A percentile compares a stretch with the other conserved stretches of the same genome.
Conservation (phyloP, 2,888 invertebrate species). For the Conops quadrifasciatus region DNA sequence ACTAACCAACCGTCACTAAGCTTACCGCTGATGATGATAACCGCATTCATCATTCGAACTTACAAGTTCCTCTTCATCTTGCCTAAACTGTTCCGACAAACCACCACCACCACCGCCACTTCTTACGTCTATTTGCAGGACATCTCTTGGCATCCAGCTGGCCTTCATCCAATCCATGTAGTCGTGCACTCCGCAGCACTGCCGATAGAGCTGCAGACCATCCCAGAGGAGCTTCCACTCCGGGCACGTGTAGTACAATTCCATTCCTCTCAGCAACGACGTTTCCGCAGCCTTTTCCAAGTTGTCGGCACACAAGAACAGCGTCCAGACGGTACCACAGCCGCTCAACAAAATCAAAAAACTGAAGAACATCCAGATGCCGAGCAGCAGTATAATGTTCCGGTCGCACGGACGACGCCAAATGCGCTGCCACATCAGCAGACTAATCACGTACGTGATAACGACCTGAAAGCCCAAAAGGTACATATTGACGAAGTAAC, state of each 20-base stretch:
- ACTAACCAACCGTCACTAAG: too few species aligned
- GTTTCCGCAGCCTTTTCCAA: constrained; percentile 49
- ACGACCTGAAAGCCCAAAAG: constrained; percentile 52
- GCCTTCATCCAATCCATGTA: constrained; percentile 62
- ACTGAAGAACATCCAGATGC: constrained; percentile 56
- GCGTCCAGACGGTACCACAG: constrained; percentile 50
- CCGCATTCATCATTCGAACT: too few species aligned
- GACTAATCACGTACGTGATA: constrained; percentile 51
- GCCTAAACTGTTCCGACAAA: background rate
- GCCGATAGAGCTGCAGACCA: constrained; percentile 54
- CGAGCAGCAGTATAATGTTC: constrained; percentile 49
- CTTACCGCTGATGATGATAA: too few species aligned
- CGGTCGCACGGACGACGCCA: constrained; percentile 54
- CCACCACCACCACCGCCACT: background rate
- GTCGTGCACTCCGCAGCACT: constrained; percentile 61
- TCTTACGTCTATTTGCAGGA: background rate
- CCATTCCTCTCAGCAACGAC: constrained; percentile 57
- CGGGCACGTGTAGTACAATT: constrained; percentile 58
- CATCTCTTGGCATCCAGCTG: constrained; percentile 52
- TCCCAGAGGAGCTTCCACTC: constrained; percentile 64
- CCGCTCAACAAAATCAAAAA: constrained; percentile 54
- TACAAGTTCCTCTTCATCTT: background rate
- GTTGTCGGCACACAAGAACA: constrained; percentile 47
- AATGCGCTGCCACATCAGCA: constrained; percentile 53
- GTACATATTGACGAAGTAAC: constrained; percentile 53